Evolutionary conservation across 2,113 vertebrate species (phyloP).

Genomic region (Pseudopipra pipra): DNA sequence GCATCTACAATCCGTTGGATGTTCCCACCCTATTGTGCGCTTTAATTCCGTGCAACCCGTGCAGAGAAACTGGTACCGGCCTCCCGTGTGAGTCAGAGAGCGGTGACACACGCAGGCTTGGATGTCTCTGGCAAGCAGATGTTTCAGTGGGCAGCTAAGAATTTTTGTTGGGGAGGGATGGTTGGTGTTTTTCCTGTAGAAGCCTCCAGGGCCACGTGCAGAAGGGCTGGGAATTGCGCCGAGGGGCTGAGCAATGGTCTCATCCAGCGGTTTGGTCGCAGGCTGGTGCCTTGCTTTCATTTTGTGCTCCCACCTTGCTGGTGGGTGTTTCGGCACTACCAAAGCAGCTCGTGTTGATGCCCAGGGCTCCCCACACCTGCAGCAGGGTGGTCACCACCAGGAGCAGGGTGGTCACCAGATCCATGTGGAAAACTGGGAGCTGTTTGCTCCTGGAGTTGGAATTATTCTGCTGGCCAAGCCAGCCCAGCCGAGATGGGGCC

Average conservation of each 20-base stretch:
- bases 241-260: rapidly evolving
- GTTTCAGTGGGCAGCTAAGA: neutral
- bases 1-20: neutral
- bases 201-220: neutral
- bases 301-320: neutral
- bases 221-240: neutral
- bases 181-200: neutral
- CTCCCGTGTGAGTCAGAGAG: neutral
- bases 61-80: neutral
- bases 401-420: neutral
- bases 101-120: neutral
- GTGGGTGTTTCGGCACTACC: neutral
- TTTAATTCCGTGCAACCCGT: neutral
- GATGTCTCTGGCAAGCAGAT: conserved; percentile 37
- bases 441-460: rapidly evolving
- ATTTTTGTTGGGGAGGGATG: rapidly evolving
- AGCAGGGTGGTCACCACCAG: neutral
- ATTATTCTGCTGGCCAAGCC: neutral
- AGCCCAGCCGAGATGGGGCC: neutral
- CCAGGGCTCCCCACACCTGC: neutral
- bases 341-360: neutral
- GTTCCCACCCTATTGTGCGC: neutral
- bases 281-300: neutral
- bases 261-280: rapidly evolving
- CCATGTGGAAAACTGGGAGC: neutral